Evolutionary conservation across 2,113 vertebrate species (phyloP), one percentile per base, ranked within the genome.

Genomic region (Melanostigma gelatinosum): DNA sequence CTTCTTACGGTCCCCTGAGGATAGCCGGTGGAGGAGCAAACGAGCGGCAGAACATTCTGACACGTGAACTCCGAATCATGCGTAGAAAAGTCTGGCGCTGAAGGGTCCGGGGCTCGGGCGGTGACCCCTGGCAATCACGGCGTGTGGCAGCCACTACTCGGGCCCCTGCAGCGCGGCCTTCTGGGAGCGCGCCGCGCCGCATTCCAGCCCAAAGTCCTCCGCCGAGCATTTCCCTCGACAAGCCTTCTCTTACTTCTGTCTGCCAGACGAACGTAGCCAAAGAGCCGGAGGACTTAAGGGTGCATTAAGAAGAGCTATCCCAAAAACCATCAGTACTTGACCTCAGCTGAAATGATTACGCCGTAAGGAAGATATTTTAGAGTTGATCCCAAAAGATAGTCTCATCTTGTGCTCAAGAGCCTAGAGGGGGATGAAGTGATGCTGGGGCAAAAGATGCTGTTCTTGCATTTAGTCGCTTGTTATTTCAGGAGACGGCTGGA

Each of bases 91-190:
- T 61, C 64, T 78, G 80, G 75, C 67, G 88, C 44, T 82, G 81
- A 88, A 86, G 88, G 85, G 89, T 81, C 78, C 55, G n/a, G 86
- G 11, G 75, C 89, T 87, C 72, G 27, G 58, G 84, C 76, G 8
- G 50, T 91, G 93, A 94, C 93, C 93, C 90, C 84, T 92, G 85
- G 86, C 86, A 82, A 92, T 91, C 86, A 85, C 80, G 90, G 87
- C 93, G 91, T 95, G 94, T 94, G 92, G 91, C 92, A 88, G 85
- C 89, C 88, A 76, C 89, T 34, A 85, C 74, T 75, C 82, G 89
- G 87, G 87, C 89, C 88, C 75, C 87, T 46, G 75, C 64, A 58
- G 79, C 67, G 2, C 11, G 72, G 83, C 88, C 90, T 85, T 92
- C 83, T 89, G 92, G 90, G 89, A 93, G 86, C 32, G 8, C n/a